These are phyloP conservation scores for Zalophus californianus DNA, from an alignment of 2,797 vertebrate species.

Conservation along the genomic window DNA sequence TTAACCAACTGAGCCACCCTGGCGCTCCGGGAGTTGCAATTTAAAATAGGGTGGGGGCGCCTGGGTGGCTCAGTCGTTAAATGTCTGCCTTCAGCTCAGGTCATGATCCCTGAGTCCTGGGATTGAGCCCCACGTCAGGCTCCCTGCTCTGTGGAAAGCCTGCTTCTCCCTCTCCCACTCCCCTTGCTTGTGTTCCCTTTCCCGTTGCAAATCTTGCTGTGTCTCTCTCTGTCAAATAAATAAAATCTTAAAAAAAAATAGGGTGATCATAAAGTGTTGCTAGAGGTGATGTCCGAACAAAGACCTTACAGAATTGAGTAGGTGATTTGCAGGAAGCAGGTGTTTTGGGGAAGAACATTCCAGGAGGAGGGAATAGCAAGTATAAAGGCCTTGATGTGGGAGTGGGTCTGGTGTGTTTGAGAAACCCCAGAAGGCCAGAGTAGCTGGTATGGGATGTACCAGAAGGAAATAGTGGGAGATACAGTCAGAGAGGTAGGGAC, in stretches of 20 bases:
- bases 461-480: background rate
- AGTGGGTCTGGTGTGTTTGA: background rate
- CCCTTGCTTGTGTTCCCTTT: no score
- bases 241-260: no score
- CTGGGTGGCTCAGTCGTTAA: no score
- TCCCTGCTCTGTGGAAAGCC: no score
- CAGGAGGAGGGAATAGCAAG: background rate
- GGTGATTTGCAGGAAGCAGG: background rate
- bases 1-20: background rate
- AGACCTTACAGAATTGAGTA: background rate
- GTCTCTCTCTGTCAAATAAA: no score
- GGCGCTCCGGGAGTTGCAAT: background rate
- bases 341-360: background rate
- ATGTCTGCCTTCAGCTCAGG: no score
- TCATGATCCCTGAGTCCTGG: no score
- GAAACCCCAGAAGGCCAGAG: background rate
- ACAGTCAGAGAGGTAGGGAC: background rate
- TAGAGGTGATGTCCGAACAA: background rate
- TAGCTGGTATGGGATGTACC: background rate
- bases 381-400: background rate
- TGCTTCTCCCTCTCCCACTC: no score
- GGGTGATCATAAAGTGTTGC: background rate
- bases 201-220: no score
- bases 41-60: background rate
- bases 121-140: no score